phyloP scores from a whole-genome alignment of 2,888 invertebrate species.

The Anodontia alba region DNA sequence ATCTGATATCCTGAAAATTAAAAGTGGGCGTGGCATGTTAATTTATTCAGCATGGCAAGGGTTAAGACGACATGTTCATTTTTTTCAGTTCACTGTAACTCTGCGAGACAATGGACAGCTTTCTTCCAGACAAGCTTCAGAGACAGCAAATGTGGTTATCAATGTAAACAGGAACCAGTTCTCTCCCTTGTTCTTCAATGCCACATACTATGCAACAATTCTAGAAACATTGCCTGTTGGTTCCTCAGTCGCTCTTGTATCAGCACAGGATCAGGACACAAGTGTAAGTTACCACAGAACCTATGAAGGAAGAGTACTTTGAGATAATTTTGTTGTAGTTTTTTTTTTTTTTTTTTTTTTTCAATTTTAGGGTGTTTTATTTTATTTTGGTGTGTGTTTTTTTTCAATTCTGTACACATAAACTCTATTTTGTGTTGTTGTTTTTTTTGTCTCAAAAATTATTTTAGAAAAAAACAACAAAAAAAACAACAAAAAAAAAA shows the following conservation, averaged over 20 bases:
- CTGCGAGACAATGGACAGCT: conserved; percentile 65
- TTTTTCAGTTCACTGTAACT: conserved; percentile 64
- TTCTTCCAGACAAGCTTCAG: conserved; percentile 34
- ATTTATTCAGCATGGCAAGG: no score
- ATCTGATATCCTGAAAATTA: no score
- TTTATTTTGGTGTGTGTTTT: no score
- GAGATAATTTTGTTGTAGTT: no score
- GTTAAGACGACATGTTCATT: no score
- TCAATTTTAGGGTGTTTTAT: no score
- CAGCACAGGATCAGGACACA: conserved; percentile 70
- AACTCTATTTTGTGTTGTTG: no score
- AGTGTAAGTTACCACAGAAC: conserved; percentile 40
- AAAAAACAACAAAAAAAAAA: no score
- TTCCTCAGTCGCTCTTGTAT: conserved; percentile 58
- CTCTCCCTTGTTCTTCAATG: conserved; percentile 73
- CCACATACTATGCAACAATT: conserved; percentile 61
- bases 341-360: no score
- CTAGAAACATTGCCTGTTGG: conserved; percentile 54
- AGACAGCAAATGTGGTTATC: conserved; percentile 65
- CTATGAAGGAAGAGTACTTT: not conserved
- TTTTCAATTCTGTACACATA: not conserved
- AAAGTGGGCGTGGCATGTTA: no score
- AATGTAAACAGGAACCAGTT: conserved; percentile 67
- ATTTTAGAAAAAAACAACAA: no score
- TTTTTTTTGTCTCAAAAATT: no score